Percentiles rank a stretch among this genome's conserved stretches.
Conservation (phyloP, 1,140 invertebrate species). For the Bradynema listronoti region DNA sequence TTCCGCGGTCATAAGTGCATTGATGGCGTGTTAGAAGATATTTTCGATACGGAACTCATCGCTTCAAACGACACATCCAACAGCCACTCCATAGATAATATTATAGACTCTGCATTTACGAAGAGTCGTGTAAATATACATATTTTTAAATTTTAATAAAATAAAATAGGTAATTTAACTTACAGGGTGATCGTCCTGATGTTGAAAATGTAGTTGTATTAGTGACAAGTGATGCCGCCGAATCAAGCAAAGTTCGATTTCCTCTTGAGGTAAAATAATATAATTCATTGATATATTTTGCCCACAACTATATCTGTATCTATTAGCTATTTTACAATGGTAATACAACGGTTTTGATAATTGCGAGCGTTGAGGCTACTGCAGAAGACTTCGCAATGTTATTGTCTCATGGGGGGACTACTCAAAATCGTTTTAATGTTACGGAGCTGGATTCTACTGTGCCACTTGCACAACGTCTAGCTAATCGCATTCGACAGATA, state of each 20-base stretch:
- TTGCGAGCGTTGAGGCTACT: slow-evolving; percentile 42
- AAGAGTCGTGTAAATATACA: slow-evolving; percentile 31
- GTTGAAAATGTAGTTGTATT: slow-evolving; percentile 45
- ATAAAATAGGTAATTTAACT: slow-evolving; percentile 4
- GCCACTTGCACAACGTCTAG: slow-evolving; percentile 28
- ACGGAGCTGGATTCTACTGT: slow-evolving; percentile 18
- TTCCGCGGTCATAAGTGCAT: slow-evolving; percentile 49
- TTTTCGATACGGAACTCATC: slow-evolving; percentile 44
- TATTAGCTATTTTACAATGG: not conserved
- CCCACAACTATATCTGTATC: too few relatives aligned
- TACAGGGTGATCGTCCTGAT: slow-evolving; percentile 48
- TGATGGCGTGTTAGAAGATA: slow-evolving; percentile 40
- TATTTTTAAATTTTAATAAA: not conserved
- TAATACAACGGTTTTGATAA: slow-evolving; percentile 44
- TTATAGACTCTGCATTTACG: slow-evolving; percentile 50
- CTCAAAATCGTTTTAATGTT: slow-evolving; percentile 38
- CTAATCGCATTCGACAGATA: slow-evolving; percentile 27
- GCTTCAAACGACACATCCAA: slow-evolving; percentile 49
- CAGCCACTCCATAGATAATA: slow-evolving; percentile 47
- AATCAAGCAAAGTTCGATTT: too few relatives aligned
- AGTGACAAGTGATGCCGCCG: slow-evolving; percentile 40
- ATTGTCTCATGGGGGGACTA: slow-evolving; percentile 24
- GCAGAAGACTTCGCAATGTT: slow-evolving; percentile 30
- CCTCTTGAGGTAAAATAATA: slow-evolving; percentile 38
- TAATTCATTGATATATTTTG: slow-evolving; percentile 19